Conservation (phyloP, 2,888 invertebrate genomes). For the Andrena minutula region DNA sequence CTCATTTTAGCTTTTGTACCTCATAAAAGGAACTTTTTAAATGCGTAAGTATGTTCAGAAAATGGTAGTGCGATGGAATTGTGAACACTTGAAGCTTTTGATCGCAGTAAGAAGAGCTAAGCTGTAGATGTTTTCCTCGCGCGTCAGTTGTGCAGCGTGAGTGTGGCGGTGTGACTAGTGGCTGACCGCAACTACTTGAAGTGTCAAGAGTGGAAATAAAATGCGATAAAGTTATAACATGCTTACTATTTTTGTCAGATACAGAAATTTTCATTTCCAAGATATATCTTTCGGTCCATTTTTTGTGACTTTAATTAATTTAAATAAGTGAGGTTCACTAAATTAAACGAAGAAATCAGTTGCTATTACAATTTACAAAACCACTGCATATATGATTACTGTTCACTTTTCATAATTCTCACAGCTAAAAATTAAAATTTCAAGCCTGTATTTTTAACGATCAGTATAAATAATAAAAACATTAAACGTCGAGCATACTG, state of each 20-base stretch:
- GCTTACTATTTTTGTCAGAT: not conserved
- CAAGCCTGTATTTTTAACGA: not conserved
- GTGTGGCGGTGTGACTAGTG: not conserved
- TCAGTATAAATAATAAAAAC: not conserved
- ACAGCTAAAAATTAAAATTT: slow-evolving; percentile 12
- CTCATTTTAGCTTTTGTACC: too few relatives aligned
- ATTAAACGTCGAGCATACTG: too few relatives aligned
- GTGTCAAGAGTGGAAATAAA: not conserved
- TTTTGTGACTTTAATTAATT: too few relatives aligned
- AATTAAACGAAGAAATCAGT: too few relatives aligned
- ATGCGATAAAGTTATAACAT: not conserved
- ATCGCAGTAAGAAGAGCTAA: not conserved
- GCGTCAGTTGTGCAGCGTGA: not conserved
- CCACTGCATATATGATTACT: not conserved
- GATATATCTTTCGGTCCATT: not conserved
- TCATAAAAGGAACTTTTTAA: too few relatives aligned
- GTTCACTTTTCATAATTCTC: not conserved
- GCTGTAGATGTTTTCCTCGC: not conserved
- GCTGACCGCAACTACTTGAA: slow-evolving; percentile 3
- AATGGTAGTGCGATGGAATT: not conserved
- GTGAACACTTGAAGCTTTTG: not conserved
- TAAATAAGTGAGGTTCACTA: too few relatives aligned
- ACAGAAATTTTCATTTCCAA: not conserved
- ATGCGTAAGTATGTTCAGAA: too few relatives aligned
- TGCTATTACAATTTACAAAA: not conserved